These are phyloP conservation scores for Bombus pascuorum DNA, from an alignment of 1,140 invertebrate species.

Conservation along the genomic window DNA sequence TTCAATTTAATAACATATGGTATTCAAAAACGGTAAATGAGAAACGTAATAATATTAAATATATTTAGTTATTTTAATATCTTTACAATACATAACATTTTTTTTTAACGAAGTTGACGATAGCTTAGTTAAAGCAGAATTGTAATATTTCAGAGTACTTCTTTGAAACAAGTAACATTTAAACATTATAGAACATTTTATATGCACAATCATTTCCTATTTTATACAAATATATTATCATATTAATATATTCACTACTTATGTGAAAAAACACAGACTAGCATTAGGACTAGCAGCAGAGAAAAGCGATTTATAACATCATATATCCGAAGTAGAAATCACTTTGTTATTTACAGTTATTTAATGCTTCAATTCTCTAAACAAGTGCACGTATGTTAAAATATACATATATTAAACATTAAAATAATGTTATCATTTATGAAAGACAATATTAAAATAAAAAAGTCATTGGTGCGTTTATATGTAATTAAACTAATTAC, in stretches of 20 bases:
- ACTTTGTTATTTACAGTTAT: not conserved
- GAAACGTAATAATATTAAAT: not conserved
- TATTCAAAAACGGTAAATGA: not conserved
- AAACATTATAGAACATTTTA: not conserved
- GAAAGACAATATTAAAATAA: not conserved
- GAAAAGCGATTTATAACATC: not conserved
- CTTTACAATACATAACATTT: not conserved
- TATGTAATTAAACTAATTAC: not conserved
- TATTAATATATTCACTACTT: not conserved
- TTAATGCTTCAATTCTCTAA: not conserved
- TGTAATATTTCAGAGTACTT: not conserved
- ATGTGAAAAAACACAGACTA: not conserved
- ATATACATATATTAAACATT: not conserved
- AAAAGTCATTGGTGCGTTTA: not conserved
- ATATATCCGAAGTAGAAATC: not conserved
- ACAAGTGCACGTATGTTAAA: not conserved
- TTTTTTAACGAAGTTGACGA: not conserved
- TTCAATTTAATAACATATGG: not conserved
- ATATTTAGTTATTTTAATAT: not conserved
- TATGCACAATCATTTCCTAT: not conserved
- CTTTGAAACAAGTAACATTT: not conserved
- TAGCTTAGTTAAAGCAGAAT: not conserved
- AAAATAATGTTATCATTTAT: not conserved
- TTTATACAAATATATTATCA: conserved; percentile 27
- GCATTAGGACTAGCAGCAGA: not conserved